Percentiles rank a stretch among this genome's conserved stretches.
These are phyloP conservation scores for Ptilorrhoa leucosticta DNA, from an alignment of 2,113 vertebrate genomes.

Conservation along the genomic window DNA sequence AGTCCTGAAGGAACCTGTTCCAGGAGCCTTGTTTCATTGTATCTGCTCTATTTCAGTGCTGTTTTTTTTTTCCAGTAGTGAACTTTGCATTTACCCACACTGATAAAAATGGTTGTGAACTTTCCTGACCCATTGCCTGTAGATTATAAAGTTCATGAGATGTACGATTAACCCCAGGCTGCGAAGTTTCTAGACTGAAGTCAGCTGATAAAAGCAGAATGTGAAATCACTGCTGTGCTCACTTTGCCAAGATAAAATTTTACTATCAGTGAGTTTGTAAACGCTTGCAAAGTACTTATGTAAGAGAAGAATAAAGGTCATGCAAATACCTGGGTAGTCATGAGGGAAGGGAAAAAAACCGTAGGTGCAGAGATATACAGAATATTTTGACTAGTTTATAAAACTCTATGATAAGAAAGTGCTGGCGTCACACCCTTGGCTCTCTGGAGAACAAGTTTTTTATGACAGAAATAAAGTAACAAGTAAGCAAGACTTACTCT, in stretches of 20 bases:
- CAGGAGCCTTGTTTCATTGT: not conserved
- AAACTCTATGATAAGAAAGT: not conserved
- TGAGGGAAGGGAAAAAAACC: not conserved
- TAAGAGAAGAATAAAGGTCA: slow-evolving; percentile 11
- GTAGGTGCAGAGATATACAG: not conserved
- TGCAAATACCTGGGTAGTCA: not conserved
- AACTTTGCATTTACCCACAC: not conserved
- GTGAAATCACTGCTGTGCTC: not conserved
- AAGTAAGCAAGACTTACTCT: not conserved
- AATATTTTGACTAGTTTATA: not conserved
- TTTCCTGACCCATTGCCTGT: not conserved
- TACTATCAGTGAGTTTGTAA: not conserved
- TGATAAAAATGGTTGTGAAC: not conserved
- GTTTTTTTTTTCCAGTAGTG: not conserved
- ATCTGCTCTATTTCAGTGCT: not conserved
- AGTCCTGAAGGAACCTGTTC: not conserved
- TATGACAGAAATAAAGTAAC: not conserved
- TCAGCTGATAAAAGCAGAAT: slow-evolving; percentile 19
- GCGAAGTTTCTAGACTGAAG: not conserved
- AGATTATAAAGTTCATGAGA: not conserved
- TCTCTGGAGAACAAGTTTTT: not conserved
- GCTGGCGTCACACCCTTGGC: fast-evolving
- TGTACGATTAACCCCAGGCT: not conserved
- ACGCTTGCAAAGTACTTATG: not conserved
- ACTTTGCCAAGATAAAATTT: slow-evolving; percentile 5